Percentiles rank a stretch among this genome's conserved stretches.
Evolutionary conservation across 2,113 vertebrate species (phyloP).

Genomic region (Corvus moneduloides): DNA sequence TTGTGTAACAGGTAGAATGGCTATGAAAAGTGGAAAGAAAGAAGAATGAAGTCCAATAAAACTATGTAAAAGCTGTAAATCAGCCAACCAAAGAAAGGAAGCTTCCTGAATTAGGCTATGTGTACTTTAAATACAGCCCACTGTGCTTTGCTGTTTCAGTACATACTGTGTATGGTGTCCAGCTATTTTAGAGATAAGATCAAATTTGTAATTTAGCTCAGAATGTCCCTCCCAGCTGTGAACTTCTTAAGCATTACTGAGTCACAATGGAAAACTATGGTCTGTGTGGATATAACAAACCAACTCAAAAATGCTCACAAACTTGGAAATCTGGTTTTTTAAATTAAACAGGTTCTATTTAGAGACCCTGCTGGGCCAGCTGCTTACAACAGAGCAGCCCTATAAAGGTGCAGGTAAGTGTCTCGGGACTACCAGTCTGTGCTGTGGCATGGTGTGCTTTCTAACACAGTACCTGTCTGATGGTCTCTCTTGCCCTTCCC

Average conservation of each 20-base stretch:
- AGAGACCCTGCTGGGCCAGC: neutral
- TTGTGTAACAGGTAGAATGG: neutral
- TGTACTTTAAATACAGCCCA: neutral
- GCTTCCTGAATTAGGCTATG: neutral
- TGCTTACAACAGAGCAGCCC: neutral
- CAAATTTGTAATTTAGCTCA: neutral
- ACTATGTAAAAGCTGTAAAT: neutral
- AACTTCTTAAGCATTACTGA: neutral
- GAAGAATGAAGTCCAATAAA: neutral
- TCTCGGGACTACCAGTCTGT: neutral
- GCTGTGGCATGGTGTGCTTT: neutral
- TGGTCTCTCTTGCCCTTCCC: neutral
- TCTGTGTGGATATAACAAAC: neutral
- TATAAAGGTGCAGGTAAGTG: neutral
- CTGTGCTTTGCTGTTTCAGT: neutral
- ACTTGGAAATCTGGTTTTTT: neutral
- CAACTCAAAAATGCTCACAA: neutral
- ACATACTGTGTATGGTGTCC: neutral
- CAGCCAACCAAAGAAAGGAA: neutral
- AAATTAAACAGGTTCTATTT: neutral
- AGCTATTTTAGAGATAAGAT: slow-evolving; percentile 3
- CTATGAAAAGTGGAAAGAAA: neutral
- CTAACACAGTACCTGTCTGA: neutral
- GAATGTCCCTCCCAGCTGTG: neutral
- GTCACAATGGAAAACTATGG: neutral